Conservation (phyloP, 2,888 invertebrate species). For the Theretra japonica region DNA sequence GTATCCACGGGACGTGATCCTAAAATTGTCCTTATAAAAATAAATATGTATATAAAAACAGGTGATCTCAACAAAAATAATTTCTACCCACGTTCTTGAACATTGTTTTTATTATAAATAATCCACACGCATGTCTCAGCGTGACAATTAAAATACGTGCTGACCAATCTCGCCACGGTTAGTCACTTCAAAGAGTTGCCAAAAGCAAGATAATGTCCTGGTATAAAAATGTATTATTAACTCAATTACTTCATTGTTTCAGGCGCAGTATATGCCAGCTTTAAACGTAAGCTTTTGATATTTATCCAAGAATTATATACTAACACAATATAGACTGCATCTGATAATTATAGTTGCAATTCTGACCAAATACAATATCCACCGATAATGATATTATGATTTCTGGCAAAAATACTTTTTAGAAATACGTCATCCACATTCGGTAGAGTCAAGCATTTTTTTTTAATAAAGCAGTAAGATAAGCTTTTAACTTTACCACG, state of each 20-base stretch:
- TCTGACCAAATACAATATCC: too few species aligned
- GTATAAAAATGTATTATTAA: background rate
- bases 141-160: background rate
- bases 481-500: too few species aligned
- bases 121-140: background rate
- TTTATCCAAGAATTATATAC: too few species aligned
- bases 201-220: background rate
- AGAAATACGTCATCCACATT: too few species aligned
- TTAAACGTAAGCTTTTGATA: background rate
- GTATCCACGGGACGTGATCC: too few species aligned
- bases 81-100: background rate
- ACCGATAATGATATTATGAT: too few species aligned
- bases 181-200: conserved; percentile 14
- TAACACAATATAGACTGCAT: background rate
- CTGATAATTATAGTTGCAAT: too few species aligned
- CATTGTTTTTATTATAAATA: conserved; percentile 11
- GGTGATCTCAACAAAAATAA: background rate
- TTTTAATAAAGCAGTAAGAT: too few species aligned
- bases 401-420: too few species aligned
- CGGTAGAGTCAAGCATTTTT: too few species aligned
- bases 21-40: background rate
- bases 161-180: background rate
- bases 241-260: conserved; percentile 6
- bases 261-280: background rate
- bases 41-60: background rate